These are phyloP conservation scores for Nomada ferruginata DNA, from an alignment of 2,888 invertebrate species.

Conservation along the genomic window DNA sequence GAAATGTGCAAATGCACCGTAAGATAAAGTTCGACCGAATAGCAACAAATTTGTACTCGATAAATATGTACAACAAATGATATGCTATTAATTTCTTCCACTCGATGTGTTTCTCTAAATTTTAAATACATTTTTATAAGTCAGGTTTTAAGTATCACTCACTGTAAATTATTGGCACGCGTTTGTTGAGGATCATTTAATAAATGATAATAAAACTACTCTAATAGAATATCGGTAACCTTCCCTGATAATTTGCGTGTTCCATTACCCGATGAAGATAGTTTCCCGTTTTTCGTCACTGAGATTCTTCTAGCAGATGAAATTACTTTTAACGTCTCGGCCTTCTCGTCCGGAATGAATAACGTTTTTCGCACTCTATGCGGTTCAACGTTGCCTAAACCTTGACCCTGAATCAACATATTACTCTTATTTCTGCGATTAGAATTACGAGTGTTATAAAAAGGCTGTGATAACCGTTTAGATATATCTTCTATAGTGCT, in stretches of 20 bases:
- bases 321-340: slow-evolving; percentile 26
- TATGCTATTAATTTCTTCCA: neutral
- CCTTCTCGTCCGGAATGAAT: slow-evolving; percentile 14
- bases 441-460: slow-evolving; percentile 35
- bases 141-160: neutral
- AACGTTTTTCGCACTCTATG: slow-evolving; percentile 30
- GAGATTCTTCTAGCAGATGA: slow-evolving; percentile 27
- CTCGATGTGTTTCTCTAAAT: neutral
- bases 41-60: neutral
- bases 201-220: neutral
- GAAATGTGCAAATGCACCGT: neutral
- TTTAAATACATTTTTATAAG: neutral
- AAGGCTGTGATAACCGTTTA: slow-evolving; percentile 40
- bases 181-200: neutral
- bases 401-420: slow-evolving; percentile 45
- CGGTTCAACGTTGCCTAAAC: slow-evolving; percentile 56
- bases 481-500: neutral
- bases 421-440: neutral
- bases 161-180: neutral
- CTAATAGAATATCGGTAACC: neutral
- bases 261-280: neutral
- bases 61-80: neutral
- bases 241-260: neutral
- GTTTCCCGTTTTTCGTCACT: neutral
- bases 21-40: neutral